phyloP scores from a whole-genome alignment of 2,888 invertebrate species.

The Eupelmus urozonus region DNA sequence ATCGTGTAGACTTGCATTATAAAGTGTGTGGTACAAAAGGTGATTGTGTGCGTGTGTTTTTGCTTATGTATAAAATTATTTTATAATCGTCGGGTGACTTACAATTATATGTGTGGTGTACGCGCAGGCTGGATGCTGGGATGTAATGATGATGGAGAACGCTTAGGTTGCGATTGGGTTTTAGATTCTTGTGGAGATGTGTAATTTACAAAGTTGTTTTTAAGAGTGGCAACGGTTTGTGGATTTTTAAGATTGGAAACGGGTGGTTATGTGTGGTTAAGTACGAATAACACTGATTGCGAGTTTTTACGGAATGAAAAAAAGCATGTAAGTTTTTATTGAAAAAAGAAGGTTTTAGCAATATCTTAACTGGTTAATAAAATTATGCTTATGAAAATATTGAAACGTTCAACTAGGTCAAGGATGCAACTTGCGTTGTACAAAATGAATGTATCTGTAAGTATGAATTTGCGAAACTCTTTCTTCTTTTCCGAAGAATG shows the following conservation, averaged over 20 bases:
- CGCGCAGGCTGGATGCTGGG: too few relatives aligned
- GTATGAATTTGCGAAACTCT: slow-evolving; percentile 14
- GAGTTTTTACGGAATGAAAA: too few relatives aligned
- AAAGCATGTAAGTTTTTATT: too few relatives aligned
- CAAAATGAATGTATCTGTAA: slow-evolving; percentile 1
- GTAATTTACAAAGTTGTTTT: too few relatives aligned
- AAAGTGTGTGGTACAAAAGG: slow-evolving; percentile 18
- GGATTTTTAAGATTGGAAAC: too few relatives aligned
- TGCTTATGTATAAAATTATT: slow-evolving; percentile 31
- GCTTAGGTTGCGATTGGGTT: too few relatives aligned
- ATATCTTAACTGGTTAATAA: not conserved
- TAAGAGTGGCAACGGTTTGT: too few relatives aligned
- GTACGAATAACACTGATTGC: too few relatives aligned
- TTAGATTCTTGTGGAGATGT: too few relatives aligned
- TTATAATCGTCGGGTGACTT: slow-evolving; percentile 21
- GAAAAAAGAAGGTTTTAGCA: too few relatives aligned
- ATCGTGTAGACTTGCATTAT: not conserved
- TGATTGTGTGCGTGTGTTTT: not conserved
- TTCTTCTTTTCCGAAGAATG: slow-evolving; percentile 5
- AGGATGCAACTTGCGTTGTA: not conserved
- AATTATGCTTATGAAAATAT: slow-evolving; percentile 12
- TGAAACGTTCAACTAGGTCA: not conserved
- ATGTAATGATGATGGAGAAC: too few relatives aligned
- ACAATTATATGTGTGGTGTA: slow-evolving; percentile 2
- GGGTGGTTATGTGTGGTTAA: too few relatives aligned